A percentile compares a stretch with the other conserved stretches of the same genome.
Conservation (phyloP, 2,888 invertebrate genomes). For the Apantesis nais region DNA sequence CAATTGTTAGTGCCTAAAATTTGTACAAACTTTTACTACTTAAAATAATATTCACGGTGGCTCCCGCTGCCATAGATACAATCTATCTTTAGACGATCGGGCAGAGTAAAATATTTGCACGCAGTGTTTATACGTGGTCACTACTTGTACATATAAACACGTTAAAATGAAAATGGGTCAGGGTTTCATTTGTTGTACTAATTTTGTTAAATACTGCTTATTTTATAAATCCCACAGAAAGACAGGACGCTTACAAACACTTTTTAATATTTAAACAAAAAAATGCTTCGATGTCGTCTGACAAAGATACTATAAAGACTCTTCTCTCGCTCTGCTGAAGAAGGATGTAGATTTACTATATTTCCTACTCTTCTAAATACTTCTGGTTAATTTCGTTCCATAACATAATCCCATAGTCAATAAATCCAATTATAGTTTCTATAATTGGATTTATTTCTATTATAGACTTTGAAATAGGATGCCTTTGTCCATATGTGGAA, state of each 20-base stretch:
- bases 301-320: background rate
- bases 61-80: background rate
- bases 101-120: background rate
- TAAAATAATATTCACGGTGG: background rate
- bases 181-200: slow-evolving; percentile 25
- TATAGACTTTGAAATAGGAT: too few relatives aligned
- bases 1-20: background rate
- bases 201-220: slow-evolving; percentile 1
- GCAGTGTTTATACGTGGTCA: slow-evolving; percentile 1
- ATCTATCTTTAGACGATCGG: background rate
- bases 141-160: slow-evolving; percentile 8
- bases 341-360: background rate
- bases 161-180: slow-evolving; percentile 36
- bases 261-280: background rate
- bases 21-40: background rate
- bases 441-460: too few relatives aligned
- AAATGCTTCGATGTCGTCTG: background rate
- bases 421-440: too few relatives aligned
- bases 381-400: background rate
- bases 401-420: too few relatives aligned
- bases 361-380: background rate
- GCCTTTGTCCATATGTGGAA: too few relatives aligned
- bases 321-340: background rate
- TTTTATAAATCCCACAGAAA: background rate
- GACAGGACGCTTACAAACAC: background rate